phyloP scores from a whole-genome alignment of 92 coral and sea anemone species.

The Diadumene lineata region DNA sequence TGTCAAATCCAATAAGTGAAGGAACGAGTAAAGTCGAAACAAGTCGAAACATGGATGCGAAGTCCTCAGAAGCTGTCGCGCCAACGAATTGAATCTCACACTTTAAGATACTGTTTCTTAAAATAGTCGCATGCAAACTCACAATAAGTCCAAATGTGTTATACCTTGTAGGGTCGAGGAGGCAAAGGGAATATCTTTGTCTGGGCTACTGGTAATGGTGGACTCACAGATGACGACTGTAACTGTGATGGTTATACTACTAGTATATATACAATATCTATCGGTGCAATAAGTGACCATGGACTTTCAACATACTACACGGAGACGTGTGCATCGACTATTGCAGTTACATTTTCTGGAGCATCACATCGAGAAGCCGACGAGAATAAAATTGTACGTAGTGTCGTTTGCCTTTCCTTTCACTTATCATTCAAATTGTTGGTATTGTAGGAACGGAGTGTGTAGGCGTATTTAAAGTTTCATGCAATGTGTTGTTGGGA shows the following conservation, averaged over 20 bases:
- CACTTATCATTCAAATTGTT: too few relatives aligned
- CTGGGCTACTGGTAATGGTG: constrained; percentile 94
- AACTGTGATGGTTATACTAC: constrained; percentile 92
- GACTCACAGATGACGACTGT: constrained; percentile 88
- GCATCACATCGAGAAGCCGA: constrained; percentile 78
- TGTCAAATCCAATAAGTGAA: too few relatives aligned
- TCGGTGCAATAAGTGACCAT: constrained; percentile 85
- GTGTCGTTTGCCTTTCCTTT: not conserved
- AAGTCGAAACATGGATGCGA: too few relatives aligned
- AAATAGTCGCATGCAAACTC: too few relatives aligned
- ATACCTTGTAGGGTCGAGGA: constrained; percentile 9
- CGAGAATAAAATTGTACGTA: constrained; percentile 76
- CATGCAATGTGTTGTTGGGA: too few relatives aligned
- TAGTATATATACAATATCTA: constrained; percentile 80
- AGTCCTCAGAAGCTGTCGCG: too few relatives aligned
- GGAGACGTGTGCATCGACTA: constrained; percentile 81
- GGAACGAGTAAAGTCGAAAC: too few relatives aligned
- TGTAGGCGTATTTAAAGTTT: too few relatives aligned
- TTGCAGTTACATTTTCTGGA: constrained; percentile 88
- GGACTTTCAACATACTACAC: constrained; percentile 86
- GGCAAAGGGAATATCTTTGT: constrained; percentile 72
- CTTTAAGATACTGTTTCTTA: too few relatives aligned
- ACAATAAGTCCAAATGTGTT: not conserved
- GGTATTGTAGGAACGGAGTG: too few relatives aligned
- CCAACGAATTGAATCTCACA: too few relatives aligned